Conservation (phyloP, 37 sponge, comb jelly and placozoan species). For the Oscarella lobularis region DNA sequence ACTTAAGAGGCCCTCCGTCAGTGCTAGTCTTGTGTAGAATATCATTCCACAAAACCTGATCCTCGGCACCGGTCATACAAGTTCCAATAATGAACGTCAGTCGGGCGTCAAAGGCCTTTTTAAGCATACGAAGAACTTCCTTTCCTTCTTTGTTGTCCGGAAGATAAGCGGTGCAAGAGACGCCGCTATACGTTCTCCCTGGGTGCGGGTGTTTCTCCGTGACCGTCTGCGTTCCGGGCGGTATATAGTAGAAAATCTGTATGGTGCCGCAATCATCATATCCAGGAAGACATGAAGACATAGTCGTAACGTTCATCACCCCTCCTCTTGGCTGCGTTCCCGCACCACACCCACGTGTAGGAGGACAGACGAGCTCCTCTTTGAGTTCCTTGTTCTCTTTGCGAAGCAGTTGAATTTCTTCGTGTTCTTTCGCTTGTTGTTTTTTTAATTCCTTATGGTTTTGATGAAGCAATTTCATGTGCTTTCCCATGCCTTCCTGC, state of each 20-base stretch:
- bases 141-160: slow-evolving; percentile 10
- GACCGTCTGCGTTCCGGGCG: neutral
- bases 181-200: neutral
- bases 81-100: slow-evolving; percentile 36
- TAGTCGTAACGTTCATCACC: neutral
- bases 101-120: slow-evolving; percentile 61
- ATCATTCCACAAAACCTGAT: slow-evolving; percentile 31
- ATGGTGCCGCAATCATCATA: slow-evolving; percentile 2
- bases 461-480: too few species aligned
- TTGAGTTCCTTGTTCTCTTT: too few species aligned
- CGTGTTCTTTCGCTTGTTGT: too few species aligned
- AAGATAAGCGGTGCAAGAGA: neutral
- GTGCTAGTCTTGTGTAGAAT: slow-evolving; percentile 42
- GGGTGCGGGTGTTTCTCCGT: neutral
- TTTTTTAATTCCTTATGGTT: too few species aligned
- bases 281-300: slow-evolving; percentile 1
- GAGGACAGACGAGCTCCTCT: too few species aligned
- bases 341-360: neutral
- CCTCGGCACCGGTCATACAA: slow-evolving; percentile 14
- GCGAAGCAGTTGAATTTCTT: too few species aligned
- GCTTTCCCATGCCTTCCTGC: too few species aligned
- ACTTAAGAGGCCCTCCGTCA: slow-evolving; percentile 20
- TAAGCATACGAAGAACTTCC: slow-evolving; percentile 59
- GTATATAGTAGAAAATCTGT: neutral
- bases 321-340: slow-evolving; percentile 5